Conservation (phyloP, 2,113 vertebrate species). For the Etheostoma cragini region DNA sequence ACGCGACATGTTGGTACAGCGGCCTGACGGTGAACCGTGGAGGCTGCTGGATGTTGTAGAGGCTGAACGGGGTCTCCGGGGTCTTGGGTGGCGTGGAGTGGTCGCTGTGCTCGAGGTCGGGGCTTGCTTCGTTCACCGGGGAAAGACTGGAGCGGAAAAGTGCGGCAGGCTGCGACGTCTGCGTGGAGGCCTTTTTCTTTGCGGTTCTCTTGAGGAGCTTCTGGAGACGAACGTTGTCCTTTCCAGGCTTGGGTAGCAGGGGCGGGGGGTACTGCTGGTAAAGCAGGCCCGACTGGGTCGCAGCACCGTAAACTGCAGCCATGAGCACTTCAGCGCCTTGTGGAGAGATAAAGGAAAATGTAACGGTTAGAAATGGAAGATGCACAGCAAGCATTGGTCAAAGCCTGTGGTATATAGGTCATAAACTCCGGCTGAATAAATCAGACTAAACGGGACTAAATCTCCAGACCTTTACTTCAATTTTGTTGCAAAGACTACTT, state of each 20-base stretch:
- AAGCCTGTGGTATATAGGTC: neutral
- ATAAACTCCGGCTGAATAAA: neutral
- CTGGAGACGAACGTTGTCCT: conserved; percentile 91
- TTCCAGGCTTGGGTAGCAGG: conserved; percentile 91
- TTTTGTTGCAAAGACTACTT: neutral
- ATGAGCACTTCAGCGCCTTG: conserved; percentile 86
- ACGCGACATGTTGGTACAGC: conserved; percentile 78
- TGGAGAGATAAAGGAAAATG: conserved; percentile 40
- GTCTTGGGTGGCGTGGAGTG: conserved; percentile 71
- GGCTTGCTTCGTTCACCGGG: conserved; percentile 92
- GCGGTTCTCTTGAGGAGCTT: conserved; percentile 89
- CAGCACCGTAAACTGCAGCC: conserved; percentile 78
- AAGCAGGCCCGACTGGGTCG: conserved; percentile 69
- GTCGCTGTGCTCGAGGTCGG: conserved; percentile 87
- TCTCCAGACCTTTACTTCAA: neutral
- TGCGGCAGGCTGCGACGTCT: conserved; percentile 60
- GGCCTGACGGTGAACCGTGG: conserved; percentile 76
- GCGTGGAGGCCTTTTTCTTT: conserved; percentile 81
- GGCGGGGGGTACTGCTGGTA: conserved; percentile 86
- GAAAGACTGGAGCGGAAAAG: conserved; percentile 91
- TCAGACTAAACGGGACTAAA: neutral
- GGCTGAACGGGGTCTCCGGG: conserved; percentile 52
- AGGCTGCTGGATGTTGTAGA: conserved; percentile 21
- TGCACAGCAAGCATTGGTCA: neutral
- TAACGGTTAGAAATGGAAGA: neutral